Conservation (phyloP, 1,140 invertebrate species). For the Nasonia longicornis region DNA sequence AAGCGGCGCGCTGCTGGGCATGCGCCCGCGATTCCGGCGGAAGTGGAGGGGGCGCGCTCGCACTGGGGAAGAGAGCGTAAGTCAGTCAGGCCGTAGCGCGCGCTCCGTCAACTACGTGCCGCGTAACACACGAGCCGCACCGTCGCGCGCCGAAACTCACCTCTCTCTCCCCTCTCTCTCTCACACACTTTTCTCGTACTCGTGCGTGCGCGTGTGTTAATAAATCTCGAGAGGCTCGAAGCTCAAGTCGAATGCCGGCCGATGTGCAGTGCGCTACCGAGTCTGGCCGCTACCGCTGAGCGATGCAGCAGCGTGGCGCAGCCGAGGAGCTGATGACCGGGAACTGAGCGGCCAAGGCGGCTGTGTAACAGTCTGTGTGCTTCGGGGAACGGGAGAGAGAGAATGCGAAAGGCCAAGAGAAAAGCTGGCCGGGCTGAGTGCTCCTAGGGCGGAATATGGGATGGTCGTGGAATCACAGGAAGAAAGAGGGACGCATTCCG, state of each 20-base stretch:
- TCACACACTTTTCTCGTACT: no score
- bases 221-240: neutral
- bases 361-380: no score
- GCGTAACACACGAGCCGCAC: neutral
- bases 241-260: neutral
- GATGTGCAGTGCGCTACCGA: neutral
- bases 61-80: constrained; percentile 64
- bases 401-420: neutral
- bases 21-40: constrained; percentile 52
- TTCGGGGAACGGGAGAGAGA: neutral
- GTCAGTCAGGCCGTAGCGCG: constrained; percentile 69
- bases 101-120: constrained; percentile 65
- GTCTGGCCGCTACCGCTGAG: neutral
- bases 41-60: constrained; percentile 50
- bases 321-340: neutral
- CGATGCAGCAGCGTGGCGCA: neutral
- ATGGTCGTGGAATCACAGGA: constrained; percentile 70
- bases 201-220: no score
- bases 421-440: neutral
- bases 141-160: neutral
- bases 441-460: constrained; percentile 58
- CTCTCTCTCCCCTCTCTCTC: no score
- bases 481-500: constrained; percentile 60
- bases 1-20: constrained; percentile 46
- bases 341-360: no score